Conservation (phyloP, 2,888 invertebrate genomes). For the Eupithecia inturbata region DNA sequence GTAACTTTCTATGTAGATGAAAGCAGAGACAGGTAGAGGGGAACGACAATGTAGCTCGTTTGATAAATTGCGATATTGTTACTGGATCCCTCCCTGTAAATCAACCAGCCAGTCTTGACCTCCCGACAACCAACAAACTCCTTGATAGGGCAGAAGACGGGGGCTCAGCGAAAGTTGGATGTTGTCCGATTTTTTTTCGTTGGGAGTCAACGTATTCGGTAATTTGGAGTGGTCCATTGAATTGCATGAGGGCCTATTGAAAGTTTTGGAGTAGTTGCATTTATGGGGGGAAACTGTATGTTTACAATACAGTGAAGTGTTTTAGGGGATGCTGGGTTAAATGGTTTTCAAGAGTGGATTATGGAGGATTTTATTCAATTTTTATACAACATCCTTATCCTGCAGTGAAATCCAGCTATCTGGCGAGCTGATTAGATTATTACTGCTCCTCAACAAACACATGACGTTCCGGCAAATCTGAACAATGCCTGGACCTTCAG, state of each 20-base stretch:
- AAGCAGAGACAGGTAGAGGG: conserved; percentile 51
- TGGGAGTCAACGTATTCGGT: conserved; percentile 58
- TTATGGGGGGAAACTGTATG: conserved; percentile 27
- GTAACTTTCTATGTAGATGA: conserved; percentile 56
- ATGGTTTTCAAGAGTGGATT: neutral
- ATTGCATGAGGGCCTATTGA: conserved; percentile 51
- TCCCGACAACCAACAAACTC: conserved; percentile 25
- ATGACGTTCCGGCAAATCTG: neutral
- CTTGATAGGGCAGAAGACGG: conserved; percentile 16
- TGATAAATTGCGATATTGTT: conserved; percentile 83
- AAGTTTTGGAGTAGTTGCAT: conserved; percentile 43
- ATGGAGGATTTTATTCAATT: neutral
- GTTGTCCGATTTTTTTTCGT: conserved; percentile 50
- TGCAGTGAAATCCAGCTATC: neutral
- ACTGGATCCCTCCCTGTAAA: conserved; percentile 62
- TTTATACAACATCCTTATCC: neutral
- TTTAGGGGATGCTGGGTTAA: conserved; percentile 7
- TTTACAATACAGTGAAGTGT: conserved; percentile 16
- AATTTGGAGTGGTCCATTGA: conserved; percentile 60
- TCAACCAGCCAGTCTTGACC: conserved; percentile 50
- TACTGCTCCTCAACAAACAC: neutral
- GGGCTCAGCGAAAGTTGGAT: conserved; percentile 44
- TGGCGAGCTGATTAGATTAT: neutral
- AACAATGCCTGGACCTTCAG: neutral
- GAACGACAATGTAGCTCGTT: conserved; percentile 80